Percentiles rank a stretch among this genome's conserved stretches.
These are phyloP conservation scores for Sepioteuthis lessoniana DNA, from an alignment of 2,888 invertebrate species.

Conservation along the genomic window DNA sequence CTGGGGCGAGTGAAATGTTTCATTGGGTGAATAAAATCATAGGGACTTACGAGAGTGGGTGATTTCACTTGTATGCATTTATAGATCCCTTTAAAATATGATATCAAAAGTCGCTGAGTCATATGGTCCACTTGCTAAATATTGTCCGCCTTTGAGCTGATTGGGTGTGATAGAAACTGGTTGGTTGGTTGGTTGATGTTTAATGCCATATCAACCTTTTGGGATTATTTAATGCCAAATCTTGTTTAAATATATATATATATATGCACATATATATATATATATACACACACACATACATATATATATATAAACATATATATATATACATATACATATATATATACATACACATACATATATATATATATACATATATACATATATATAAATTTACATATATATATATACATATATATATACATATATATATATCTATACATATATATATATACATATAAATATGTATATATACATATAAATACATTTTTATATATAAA, in stretches of 20 bases:
- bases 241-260: constrained; percentile 24
- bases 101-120: too few species aligned
- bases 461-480: neutral
- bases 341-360: neutral
- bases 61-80: too few species aligned
- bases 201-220: too few species aligned
- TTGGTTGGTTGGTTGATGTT: too few species aligned
- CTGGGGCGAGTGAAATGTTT: too few species aligned
- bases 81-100: too few species aligned
- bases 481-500: neutral
- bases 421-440: neutral
- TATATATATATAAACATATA: neutral
- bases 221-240: too few species aligned
- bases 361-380: constrained; percentile 37
- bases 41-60: too few species aligned
- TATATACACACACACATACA: neutral
- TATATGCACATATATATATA: constrained; percentile 25
- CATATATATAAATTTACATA: neutral
- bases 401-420: constrained; percentile 37
- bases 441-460: constrained; percentile 20
- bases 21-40: too few species aligned
- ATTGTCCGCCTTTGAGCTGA: too few species aligned
- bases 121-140: too few species aligned
- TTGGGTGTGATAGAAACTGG: too few species aligned
- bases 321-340: constrained; percentile 4